These are phyloP conservation scores for Pycnomerus fuliginosus DNA, from an alignment of 2,888 invertebrate species.

Conservation along the genomic window DNA sequence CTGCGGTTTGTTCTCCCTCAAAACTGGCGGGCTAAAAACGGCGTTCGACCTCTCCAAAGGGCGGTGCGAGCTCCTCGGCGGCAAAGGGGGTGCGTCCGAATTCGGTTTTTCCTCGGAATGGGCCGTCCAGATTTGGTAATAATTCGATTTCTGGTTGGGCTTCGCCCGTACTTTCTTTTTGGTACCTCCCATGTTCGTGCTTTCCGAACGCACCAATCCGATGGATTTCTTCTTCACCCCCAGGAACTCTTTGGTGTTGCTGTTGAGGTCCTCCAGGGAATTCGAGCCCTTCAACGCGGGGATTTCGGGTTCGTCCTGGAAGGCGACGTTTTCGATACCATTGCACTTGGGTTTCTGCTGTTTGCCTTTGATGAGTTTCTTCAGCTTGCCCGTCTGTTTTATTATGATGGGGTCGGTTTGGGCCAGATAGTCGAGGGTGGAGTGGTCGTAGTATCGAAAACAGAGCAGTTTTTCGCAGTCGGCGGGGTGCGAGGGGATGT, in stretches of 20 bases:
- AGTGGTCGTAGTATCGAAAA: conserved; percentile 69
- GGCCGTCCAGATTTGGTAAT: conserved; percentile 70
- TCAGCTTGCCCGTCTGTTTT: conserved; percentile 55
- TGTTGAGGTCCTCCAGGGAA: conserved; percentile 46
- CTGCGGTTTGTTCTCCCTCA: conserved; percentile 67
- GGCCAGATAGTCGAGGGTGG: conserved; percentile 64
- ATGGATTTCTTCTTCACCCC: conserved; percentile 49
- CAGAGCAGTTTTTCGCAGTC: conserved; percentile 69
- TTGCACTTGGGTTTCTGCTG: conserved; percentile 43
- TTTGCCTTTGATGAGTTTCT: conserved; percentile 55
- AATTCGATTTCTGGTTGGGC: conserved; percentile 59
- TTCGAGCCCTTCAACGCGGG: conserved; percentile 39
- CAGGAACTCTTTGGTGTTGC: conserved; percentile 31
- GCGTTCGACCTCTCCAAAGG: conserved; percentile 65
- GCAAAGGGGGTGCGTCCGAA: conserved; percentile 67
- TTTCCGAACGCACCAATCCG: conserved; percentile 46
- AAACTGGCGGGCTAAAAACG: conserved; percentile 61
- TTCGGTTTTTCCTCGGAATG: conserved; percentile 43
- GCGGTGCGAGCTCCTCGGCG: conserved; percentile 68
- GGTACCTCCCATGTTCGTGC: conserved; percentile 60
- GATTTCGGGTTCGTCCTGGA: conserved; percentile 46
- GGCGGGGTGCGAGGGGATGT: conserved; percentile 66
- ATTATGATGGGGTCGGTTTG: conserved; percentile 65
- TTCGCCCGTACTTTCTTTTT: conserved; percentile 66
- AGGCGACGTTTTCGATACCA: conserved; percentile 51